Base-by-base conservation (phyloP, 2,888 invertebrate genomes). In the Allophyes oxyacanthae region DNA sequence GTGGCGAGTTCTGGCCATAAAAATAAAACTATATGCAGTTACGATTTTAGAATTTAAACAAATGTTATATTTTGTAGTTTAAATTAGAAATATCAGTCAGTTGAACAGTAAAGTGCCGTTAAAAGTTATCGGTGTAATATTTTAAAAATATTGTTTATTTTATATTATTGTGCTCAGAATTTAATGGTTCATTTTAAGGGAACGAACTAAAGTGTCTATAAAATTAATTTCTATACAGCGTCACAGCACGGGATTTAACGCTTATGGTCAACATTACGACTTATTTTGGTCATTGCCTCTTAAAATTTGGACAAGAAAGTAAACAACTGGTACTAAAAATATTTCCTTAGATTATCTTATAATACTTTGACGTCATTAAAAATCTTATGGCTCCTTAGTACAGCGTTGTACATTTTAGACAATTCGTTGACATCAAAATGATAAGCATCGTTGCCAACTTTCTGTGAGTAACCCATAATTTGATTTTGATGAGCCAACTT, bases 1-100 rank as follows among this genome's bases (percentile, higher is more conserved):
- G 74, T 75, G 73, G 70, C 61, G 70, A 72, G 62, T 57, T 72
- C 65, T 60, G 51, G 55, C 49, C 38, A 62, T 70, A 51, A 57
- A 68, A 63, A 69, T 70, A 69, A 62, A 69, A 59, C 52, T 58
- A 42, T 40, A 51, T 3, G 33, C 45, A 34, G 52, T 69, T 44
- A 63, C 6, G 7, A 40, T 72, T 61, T 40, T 53, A 50, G 1
- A 38, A 43, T 49, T 52, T 53, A 51, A 30, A 66, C 13, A 55
- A 57, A 52, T 41, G 42, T 36, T 53, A 42, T 54, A 54, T 51
- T 64, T 56, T 33, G 25, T 59, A 40, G 44, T 53, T 57, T 51
- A 41, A 57, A 63, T 58, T 41, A 53, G 25, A 58, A 53, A 62
- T 66, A 57, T 62, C 40, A 61, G 51, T 65, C 70, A 59, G 32